A percentile compares a stretch with the other conserved stretches of the same genome.
Evolutionary conservation across 1,140 invertebrate genomes (phyloP).

Genomic region (Zaprionus nigranus): DNA sequence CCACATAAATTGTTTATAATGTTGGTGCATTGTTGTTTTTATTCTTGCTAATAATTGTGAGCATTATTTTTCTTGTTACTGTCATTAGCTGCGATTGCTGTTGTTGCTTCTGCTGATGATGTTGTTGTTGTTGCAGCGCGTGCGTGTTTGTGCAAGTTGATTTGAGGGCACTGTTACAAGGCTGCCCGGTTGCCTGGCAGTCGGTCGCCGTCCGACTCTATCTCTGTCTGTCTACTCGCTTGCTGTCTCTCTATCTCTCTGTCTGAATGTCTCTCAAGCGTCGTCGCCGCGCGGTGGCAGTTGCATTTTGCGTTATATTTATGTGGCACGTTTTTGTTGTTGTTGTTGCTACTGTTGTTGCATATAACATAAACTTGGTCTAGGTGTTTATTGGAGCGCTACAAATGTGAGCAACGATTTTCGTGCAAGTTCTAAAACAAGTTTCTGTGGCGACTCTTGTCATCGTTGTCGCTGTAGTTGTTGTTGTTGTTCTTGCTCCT

Average conservation of each 20-base stretch:
- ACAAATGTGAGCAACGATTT: slow-evolving; percentile 63
- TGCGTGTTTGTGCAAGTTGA: slow-evolving; percentile 67
- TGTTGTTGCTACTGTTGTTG: slow-evolving; percentile 23
- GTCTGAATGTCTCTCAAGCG: slow-evolving; percentile 25
- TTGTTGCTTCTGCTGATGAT: slow-evolving; percentile 34
- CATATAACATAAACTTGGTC: slow-evolving; percentile 68
- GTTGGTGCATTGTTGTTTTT: slow-evolving; percentile 25
- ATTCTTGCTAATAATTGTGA: slow-evolving; percentile 38
- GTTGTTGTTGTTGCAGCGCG: slow-evolving; percentile 42
- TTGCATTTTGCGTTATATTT: slow-evolving; percentile 60
- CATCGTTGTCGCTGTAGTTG: background rate
- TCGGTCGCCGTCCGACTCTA: slow-evolving; percentile 5
- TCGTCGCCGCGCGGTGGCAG: slow-evolving; percentile 61
- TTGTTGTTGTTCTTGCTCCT: background rate
- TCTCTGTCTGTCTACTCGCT: background rate
- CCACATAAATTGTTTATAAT: slow-evolving; percentile 10
- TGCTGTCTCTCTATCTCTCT: slow-evolving; percentile 1
- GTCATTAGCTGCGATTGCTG: slow-evolving; percentile 27
- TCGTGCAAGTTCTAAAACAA: slow-evolving; percentile 39
- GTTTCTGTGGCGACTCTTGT: slow-evolving; percentile 30
- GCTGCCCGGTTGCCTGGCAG: slow-evolving; percentile 53
- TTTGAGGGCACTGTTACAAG: slow-evolving; percentile 82
- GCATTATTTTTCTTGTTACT: slow-evolving; percentile 43
- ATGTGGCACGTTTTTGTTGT: slow-evolving; percentile 32
- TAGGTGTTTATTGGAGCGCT: slow-evolving; percentile 74